Percentiles rank a stretch among this genome's conserved stretches.
Conservation (phyloP, 2,797 vertebrate genomes). For the Spatula versicolor region DNA sequence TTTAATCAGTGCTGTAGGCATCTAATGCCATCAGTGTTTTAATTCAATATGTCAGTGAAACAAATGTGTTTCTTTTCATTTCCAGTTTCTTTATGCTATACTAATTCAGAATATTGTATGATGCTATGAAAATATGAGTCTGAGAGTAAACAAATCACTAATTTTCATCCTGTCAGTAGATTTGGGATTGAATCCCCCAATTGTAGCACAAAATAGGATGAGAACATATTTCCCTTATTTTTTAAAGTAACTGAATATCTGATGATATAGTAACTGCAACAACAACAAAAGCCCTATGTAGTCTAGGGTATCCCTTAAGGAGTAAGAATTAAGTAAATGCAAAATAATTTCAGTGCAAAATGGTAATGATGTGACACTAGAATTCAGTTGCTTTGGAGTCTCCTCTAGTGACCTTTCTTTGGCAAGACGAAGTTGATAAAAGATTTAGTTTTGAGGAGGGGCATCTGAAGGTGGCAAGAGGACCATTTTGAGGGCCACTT, state of each 20-base stretch:
- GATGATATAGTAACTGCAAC: not conserved
- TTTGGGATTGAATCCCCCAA: not conserved
- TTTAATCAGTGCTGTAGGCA: constrained; percentile 71
- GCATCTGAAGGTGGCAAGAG: not conserved
- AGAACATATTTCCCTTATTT: not conserved
- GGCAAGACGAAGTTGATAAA: not conserved
- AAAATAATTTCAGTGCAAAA: not conserved
- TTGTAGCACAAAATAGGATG: not conserved
- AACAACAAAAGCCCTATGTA: not conserved
- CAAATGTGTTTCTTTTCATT: constrained; percentile 59
- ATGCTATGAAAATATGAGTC: constrained; percentile 18
- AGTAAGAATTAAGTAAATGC: not conserved
- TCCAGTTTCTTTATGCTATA: constrained; percentile 62
- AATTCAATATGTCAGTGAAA: constrained; percentile 68
- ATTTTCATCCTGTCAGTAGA: not conserved
- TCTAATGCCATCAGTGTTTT: constrained; percentile 68
- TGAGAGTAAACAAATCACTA: constrained; percentile 37
- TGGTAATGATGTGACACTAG: not conserved
- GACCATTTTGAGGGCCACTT: not conserved
- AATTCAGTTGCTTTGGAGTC: not conserved
- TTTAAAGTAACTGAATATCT: not conserved
- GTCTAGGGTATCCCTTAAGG: not conserved
- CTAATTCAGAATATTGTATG: constrained; percentile 45
- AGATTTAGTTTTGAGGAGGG: not conserved
- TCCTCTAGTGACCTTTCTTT: not conserved